Percentiles rank a stretch among this genome's conserved stretches.
Evolutionary conservation across 2,888 invertebrate species (phyloP).

Genomic region (Agrotis clavis): DNA sequence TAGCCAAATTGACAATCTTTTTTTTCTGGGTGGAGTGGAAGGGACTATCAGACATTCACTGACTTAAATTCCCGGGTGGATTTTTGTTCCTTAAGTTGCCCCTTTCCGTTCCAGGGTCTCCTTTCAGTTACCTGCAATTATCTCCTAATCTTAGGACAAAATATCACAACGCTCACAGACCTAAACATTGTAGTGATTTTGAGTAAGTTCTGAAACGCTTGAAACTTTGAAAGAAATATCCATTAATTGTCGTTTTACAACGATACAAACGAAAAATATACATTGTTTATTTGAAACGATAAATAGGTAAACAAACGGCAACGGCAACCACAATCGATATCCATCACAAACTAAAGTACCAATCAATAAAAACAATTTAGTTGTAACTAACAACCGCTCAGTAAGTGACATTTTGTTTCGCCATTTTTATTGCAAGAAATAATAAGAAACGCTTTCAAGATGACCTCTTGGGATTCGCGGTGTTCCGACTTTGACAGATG

Average conservation of each 20-base stretch:
- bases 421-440: constrained; percentile 51
- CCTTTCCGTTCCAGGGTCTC: too few relatives aligned
- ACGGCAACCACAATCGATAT: constrained; percentile 17
- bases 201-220: too few relatives aligned
- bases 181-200: too few relatives aligned
- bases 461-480: constrained; percentile 33
- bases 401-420: constrained; percentile 39
- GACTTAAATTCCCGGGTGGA: too few relatives aligned
- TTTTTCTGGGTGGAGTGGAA: too few relatives aligned
- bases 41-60: too few relatives aligned
- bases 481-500: constrained; percentile 53
- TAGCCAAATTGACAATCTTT: too few relatives aligned
- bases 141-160: too few relatives aligned
- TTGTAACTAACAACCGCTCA: constrained; percentile 35
- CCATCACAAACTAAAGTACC: constrained; percentile 18
- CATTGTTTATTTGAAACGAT: constrained; percentile 8
- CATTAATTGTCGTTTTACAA: neutral
- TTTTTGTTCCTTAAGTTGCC: too few relatives aligned
- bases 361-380: constrained; percentile 50
- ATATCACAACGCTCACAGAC: too few relatives aligned
- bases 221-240: too few relatives aligned
- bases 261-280: neutral
- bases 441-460: constrained; percentile 30
- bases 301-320: constrained; percentile 13
- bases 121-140: too few relatives aligned